Percentiles rank a stretch among this genome's conserved stretches.
Evolutionary conservation across 1,140 invertebrate genomes (phyloP).

Genomic region (Drosophila ananassae): DNA sequence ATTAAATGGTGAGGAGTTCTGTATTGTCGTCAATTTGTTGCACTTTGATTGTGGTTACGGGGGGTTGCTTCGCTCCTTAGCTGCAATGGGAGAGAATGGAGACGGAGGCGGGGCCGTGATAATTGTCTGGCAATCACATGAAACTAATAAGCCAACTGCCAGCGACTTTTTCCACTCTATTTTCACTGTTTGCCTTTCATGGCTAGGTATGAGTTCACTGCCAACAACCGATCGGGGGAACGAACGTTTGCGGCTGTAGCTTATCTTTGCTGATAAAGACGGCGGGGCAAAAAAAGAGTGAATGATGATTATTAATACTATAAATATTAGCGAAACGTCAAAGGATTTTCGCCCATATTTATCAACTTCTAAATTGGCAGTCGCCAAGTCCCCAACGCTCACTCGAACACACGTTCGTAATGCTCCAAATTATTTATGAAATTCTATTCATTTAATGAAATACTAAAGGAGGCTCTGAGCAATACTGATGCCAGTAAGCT

Average conservation of each 20-base stretch:
- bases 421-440: background rate
- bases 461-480: too few relatives aligned
- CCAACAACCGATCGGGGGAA: conserved; percentile 32
- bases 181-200: conserved; percentile 34
- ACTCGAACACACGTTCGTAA: conserved; percentile 10
- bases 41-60: background rate
- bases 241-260: conserved; percentile 19
- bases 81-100: conserved; percentile 37
- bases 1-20: conserved; percentile 61
- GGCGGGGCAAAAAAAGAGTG: conserved; percentile 11
- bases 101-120: conserved; percentile 44
- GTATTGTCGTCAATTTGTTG: conserved; percentile 24
- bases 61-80: conserved; percentile 46
- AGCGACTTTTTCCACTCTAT: conserved; percentile 45
- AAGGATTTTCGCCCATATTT: conserved; percentile 69
- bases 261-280: conserved; percentile 70
- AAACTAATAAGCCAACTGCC: conserved; percentile 67
- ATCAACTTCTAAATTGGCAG: conserved; percentile 57
- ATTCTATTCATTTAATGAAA: background rate
- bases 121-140: conserved; percentile 68
- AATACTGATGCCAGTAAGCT: conserved; percentile 10
- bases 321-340: conserved; percentile 74
- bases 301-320: conserved; percentile 80
- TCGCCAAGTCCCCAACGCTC: conserved; percentile 16
- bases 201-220: conserved; percentile 48